Evolutionary conservation across 1,140 invertebrate genomes (phyloP).

Genomic region (Sipha flava): DNA sequence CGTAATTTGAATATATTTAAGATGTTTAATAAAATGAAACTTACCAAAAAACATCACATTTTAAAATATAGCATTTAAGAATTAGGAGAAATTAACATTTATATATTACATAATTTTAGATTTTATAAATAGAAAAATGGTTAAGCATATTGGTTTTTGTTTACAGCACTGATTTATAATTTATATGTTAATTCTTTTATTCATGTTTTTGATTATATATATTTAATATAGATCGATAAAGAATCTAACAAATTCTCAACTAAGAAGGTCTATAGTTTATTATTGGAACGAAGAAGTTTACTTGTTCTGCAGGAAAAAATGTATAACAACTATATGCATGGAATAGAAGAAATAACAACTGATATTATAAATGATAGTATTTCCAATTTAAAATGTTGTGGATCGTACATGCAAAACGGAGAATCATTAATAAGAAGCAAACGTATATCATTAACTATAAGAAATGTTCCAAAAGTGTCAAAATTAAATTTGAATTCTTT

Average conservation of each 20-base stretch:
- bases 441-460: constrained; percentile 84
- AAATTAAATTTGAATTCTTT: constrained; percentile 51
- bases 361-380: constrained; percentile 60
- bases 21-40: too few relatives aligned
- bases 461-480: constrained; percentile 82
- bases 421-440: constrained; percentile 55
- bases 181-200: too few relatives aligned
- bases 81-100: too few relatives aligned
- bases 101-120: too few relatives aligned
- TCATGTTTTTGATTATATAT: constrained; percentile 39
- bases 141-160: too few relatives aligned
- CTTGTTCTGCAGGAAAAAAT: constrained; percentile 74
- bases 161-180: too few relatives aligned
- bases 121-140: too few relatives aligned
- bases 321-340: constrained; percentile 80
- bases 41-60: too few relatives aligned
- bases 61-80: too few relatives aligned
- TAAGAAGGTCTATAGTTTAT: constrained; percentile 50
- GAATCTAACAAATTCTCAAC: not conserved
- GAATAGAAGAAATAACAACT: constrained; percentile 65
- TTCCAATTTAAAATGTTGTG: constrained; percentile 59
- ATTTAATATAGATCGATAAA: not conserved
- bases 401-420: constrained; percentile 48
- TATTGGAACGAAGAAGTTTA: constrained; percentile 81
- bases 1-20: too few relatives aligned